These are phyloP conservation scores for Delichon dasypus DNA, from an alignment of 2,797 vertebrate species.

Conservation along the genomic window DNA sequence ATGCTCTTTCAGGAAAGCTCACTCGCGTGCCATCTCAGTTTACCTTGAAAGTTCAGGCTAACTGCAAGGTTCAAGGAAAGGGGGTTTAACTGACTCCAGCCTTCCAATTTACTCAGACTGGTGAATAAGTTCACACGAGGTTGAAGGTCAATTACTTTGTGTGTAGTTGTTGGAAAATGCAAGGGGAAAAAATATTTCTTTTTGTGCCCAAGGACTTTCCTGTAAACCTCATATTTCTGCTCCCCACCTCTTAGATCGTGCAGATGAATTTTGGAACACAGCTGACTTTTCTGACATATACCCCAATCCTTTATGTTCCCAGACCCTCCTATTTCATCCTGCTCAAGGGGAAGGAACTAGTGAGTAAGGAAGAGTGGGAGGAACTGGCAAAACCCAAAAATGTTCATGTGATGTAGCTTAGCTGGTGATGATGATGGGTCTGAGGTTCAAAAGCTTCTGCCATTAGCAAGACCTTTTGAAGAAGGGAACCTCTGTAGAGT, in stretches of 20 bases:
- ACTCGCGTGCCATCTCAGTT: fast-evolving
- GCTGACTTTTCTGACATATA: neutral
- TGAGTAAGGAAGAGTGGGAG: neutral
- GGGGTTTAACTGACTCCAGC: neutral
- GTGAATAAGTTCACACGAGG: neutral
- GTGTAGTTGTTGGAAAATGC: neutral
- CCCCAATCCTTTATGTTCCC: neutral
- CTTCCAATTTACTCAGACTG: neutral
- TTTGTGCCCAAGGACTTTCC: neutral
- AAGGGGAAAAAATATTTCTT: neutral
- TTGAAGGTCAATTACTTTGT: neutral
- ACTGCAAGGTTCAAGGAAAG: neutral
- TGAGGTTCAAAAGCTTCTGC: neutral
- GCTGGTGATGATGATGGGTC: neutral
- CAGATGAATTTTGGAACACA: neutral
- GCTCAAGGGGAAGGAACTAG: neutral
- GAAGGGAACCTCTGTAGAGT: neutral
- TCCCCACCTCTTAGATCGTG: neutral
- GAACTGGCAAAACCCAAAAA: neutral
- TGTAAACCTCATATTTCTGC: neutral
- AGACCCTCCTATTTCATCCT: neutral
- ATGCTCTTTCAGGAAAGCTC: neutral
- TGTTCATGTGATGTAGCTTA: neutral
- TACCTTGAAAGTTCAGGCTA: neutral
- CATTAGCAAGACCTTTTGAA: neutral